Conservation (phyloP, 2,888 invertebrate species). For the Eupithecia exiguata region DNA sequence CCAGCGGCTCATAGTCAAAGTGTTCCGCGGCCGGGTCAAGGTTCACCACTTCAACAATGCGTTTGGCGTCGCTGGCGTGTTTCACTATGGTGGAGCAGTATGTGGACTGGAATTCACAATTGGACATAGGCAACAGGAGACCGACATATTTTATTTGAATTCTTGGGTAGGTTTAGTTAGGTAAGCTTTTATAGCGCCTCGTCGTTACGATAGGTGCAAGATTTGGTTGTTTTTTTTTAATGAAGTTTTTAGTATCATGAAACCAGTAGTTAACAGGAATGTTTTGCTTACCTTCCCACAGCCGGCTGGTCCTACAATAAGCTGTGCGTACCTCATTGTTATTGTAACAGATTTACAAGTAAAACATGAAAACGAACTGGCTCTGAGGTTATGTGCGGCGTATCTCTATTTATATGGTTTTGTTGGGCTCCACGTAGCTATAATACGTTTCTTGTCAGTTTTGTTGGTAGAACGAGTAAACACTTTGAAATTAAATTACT, state of each 20-base stretch:
- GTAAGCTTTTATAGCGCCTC: neutral
- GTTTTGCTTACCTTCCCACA: slow-evolving; percentile 92
- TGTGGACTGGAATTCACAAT: slow-evolving; percentile 87
- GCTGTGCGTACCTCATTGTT: slow-evolving; percentile 94
- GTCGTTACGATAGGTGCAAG: neutral
- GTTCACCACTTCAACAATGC: slow-evolving; percentile 94
- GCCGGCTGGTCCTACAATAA: slow-evolving; percentile 98
- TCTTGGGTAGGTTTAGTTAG: neutral
- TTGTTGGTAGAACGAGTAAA: neutral
- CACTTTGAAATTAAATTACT: no score
- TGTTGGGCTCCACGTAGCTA: neutral
- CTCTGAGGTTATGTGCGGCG: neutral
- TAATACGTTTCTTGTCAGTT: neutral
- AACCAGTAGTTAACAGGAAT: neutral
- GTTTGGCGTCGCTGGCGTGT: slow-evolving; percentile 90
- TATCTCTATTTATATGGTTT: neutral
- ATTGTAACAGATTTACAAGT: slow-evolving; percentile 1
- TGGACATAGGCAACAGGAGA: neutral
- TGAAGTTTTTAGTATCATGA: neutral
- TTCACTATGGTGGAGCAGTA: slow-evolving; percentile 95
- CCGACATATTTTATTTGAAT: neutral
- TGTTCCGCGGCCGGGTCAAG: slow-evolving; percentile 99
- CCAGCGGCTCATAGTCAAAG: slow-evolving; percentile 94
- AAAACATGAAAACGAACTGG: neutral
- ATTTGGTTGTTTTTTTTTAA: neutral